Evolutionary conservation across 2,113 vertebrate species (phyloP), one percentile per base, ranked within the genome.

Genomic region (Ariopsis seemanni): DNA sequence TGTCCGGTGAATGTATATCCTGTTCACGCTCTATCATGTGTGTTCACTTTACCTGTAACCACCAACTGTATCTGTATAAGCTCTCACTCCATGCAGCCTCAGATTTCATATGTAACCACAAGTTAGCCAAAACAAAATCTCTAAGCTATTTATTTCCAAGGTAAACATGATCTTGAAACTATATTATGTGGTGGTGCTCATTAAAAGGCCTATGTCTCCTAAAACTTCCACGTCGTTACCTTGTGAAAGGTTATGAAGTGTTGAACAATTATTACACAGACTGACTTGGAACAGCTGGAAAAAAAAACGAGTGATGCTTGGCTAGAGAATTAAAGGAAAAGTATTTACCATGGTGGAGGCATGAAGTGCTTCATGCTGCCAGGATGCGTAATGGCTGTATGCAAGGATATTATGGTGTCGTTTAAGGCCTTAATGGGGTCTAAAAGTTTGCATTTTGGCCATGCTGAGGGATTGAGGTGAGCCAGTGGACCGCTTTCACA

Each of bases 381-480:
- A 88, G 52, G 50, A 53, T 63, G 22, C 42, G 34, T 67, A 90
- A 82, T 71, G 72, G 42, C 58, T 85, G 58, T 77, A 20, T 11
- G 48, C 69, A 60, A 42, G 69, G 82, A 86, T 67, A 86, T 86
- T 88, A 90, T 50, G 30, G 82, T 84, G 80, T 84, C 58, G 78
- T 88, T 88, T 79, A 63, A 77, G 62, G 83, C 79, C 83, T 79
- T 85, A 83, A 89, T 87, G 62, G 79, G 30, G 84, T 88, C 84
- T 86, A 62, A 85, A 74, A 74, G 42, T 57, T 90, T 85, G 55
- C 20, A 11, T 80, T 42, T 88, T 53, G 52, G 69, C 62, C 63
- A 79, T 52, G 65, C 65, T 72, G 81, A 67, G 34, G 67, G 83
- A 83, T 53, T 74, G n/a, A 77, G 69, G 67, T 79, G 63, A 72